Percentiles rank a stretch among this genome's conserved stretches.
phyloP scores from a whole-genome alignment of 1,140 invertebrate genomes.

The Diplogasteroides magnus region DNA sequence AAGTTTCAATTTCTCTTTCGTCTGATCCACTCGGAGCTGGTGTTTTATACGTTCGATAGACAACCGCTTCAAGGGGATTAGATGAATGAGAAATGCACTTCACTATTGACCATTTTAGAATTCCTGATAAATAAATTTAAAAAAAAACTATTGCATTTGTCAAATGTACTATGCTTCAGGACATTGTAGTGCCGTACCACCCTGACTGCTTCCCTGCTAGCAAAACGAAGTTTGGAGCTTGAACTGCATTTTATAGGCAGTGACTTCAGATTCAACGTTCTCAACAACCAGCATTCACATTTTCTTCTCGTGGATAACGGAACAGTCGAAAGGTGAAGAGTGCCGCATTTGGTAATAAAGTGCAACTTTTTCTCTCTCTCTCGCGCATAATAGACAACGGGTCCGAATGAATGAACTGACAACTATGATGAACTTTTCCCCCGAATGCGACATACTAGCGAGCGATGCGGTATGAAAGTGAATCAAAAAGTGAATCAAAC shows the following conservation, averaged over 20 bases:
- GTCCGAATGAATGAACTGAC: too few relatives aligned
- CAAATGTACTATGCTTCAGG: constrained; percentile 4
- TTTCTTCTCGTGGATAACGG: constrained; percentile 94
- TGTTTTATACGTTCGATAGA: too few relatives aligned
- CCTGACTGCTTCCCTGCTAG: constrained; percentile 45
- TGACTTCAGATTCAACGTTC: constrained; percentile 68
- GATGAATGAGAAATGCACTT: too few relatives aligned
- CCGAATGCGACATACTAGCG: not conserved
- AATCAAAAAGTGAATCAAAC: constrained; percentile 4
- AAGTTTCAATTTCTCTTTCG: too few relatives aligned
- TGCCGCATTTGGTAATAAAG: too few relatives aligned
- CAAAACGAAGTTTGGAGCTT: too few relatives aligned
- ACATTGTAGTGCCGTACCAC: constrained; percentile 62
- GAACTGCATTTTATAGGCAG: not conserved
- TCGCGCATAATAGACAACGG: too few relatives aligned
- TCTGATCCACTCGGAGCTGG: too few relatives aligned
- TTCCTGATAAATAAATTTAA: not conserved
- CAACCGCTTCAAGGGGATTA: too few relatives aligned
- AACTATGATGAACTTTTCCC: constrained; percentile 1
- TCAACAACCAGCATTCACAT: constrained; percentile 91
- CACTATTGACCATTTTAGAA: too few relatives aligned
- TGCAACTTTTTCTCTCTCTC: too few relatives aligned
- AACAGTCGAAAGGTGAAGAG: constrained; percentile 68
- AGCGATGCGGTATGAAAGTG: not conserved
- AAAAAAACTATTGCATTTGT: not conserved